Percentiles rank a stretch among this genome's conserved stretches.
These are phyloP conservation scores for Enteromius fasciolatus DNA, from an alignment of 2,797 vertebrate genomes.

Conservation along the genomic window DNA sequence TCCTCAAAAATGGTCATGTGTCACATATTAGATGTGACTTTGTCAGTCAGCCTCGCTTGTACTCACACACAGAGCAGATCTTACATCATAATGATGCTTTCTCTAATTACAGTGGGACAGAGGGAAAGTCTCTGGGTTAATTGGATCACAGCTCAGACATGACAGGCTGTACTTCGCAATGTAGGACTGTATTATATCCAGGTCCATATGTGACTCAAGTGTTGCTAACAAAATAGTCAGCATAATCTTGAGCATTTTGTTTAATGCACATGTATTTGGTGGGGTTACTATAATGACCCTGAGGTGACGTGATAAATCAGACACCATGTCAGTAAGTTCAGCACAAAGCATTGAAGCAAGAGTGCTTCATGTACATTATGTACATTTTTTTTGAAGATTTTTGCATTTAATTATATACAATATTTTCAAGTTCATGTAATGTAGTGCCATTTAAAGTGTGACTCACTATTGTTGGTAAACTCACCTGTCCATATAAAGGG, in stretches of 20 bases:
- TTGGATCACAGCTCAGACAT: constrained; percentile 15
- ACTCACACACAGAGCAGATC: not conserved
- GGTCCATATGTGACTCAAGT: not conserved
- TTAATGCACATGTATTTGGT: constrained; percentile 9
- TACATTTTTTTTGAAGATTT: not conserved
- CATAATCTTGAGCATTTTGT: constrained; percentile 13
- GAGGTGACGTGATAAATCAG: not conserved
- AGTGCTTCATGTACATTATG: not conserved
- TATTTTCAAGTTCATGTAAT: not conserved
- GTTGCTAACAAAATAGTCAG: constrained; percentile 1
- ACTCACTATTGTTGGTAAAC: not conserved
- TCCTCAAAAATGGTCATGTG: not conserved
- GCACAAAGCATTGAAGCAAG: not conserved
- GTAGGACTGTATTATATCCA: constrained; percentile 13
- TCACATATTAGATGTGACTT: not conserved
- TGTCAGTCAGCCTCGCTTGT: not conserved
- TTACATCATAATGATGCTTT: not conserved
- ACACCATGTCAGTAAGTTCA: not conserved
- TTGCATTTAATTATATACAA: not conserved
- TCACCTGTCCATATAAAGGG: not conserved
- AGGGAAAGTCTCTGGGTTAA: constrained; percentile 23
- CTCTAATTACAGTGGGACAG: not conserved
- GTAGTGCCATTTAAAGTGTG: not conserved
- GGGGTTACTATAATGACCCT: not conserved
- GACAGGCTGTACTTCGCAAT: constrained; percentile 27